phyloP scores from a whole-genome alignment of 2,888 invertebrate species.

The Silvanus unidentatus region DNA sequence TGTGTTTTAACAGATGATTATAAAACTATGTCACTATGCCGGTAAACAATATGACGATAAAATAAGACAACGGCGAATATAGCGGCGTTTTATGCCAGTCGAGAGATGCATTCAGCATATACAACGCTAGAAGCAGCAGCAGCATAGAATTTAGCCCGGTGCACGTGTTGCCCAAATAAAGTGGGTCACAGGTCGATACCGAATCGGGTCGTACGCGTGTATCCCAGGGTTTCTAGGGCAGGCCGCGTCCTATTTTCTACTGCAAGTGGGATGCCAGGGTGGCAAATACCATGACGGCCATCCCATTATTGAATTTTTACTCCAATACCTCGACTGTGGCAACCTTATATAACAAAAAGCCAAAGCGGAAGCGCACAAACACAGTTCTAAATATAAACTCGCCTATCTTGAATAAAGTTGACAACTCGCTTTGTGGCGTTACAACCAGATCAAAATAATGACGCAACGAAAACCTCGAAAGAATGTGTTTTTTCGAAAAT shows the following conservation, averaged over 20 bases:
- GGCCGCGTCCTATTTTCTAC: constrained; percentile 22
- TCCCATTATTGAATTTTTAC: neutral
- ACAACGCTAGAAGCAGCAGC: constrained; percentile 1
- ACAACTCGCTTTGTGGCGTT: too few species aligned
- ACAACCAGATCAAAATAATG: too few species aligned
- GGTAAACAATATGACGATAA: constrained; percentile 13
- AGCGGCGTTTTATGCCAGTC: constrained; percentile 2
- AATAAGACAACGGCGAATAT: constrained; percentile 1
- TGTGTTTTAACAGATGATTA: neutral
- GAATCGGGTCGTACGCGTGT: constrained; percentile 37
- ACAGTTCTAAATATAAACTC: too few species aligned
- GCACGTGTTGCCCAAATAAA: constrained; percentile 37
- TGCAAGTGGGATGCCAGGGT: neutral
- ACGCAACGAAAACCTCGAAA: too few species aligned
- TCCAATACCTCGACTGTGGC: neutral
- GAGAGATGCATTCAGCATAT: constrained; percentile 9
- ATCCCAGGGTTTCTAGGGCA: constrained; percentile 36
- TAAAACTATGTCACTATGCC: constrained; percentile 20
- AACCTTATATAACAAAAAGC: constrained; percentile 2
- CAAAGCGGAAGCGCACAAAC: neutral
- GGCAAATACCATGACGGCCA: too few species aligned
- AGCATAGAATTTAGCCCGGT: constrained; percentile 14
- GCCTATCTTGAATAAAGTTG: too few species aligned
- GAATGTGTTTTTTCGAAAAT: too few species aligned
- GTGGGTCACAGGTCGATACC: constrained; percentile 39